phyloP scores from a whole-genome alignment of 64 coral and sea anemone species.

The Dendronephthya gigantea region DNA sequence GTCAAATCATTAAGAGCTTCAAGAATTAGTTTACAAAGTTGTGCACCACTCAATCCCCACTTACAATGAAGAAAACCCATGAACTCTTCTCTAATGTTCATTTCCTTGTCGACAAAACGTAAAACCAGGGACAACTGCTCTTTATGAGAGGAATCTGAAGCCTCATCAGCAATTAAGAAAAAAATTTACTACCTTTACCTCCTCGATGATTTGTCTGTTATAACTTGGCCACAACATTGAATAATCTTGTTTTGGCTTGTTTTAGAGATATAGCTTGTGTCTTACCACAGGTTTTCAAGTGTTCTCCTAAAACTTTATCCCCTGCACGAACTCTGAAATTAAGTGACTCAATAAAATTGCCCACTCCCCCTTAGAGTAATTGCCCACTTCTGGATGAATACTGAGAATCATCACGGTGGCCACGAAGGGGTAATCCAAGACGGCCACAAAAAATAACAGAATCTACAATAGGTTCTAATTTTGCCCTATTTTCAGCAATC shows the following conservation, averaged over 20 bases:
- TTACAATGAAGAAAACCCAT: neutral
- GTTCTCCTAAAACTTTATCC: conserved; percentile 3
- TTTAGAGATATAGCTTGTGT: conserved; percentile 19
- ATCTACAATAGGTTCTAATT: neutral
- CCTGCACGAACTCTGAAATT: conserved; percentile 21
- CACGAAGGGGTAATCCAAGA: neutral
- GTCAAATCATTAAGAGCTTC: neutral
- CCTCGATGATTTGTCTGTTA: neutral
- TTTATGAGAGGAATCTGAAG: conserved; percentile 7
- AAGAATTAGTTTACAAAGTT: neutral
- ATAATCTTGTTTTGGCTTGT: conserved; percentile 30
- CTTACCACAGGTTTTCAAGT: neutral
- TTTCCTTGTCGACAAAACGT: conserved; percentile 15
- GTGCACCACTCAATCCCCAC: neutral
- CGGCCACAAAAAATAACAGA: neutral
- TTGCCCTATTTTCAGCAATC: neutral
- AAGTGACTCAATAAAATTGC: conserved; percentile 32
- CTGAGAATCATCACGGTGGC: neutral
- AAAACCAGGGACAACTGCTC: conserved; percentile 24
- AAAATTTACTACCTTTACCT: conserved; percentile 23
- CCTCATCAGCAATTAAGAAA: conserved; percentile 24
- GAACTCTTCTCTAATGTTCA: neutral
- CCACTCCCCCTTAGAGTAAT: neutral
- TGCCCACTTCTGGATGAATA: neutral
- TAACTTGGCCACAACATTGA: neutral